Base-by-base conservation (phyloP, 1,140 invertebrate genomes). In the Sesamia nonagrioides region DNA sequence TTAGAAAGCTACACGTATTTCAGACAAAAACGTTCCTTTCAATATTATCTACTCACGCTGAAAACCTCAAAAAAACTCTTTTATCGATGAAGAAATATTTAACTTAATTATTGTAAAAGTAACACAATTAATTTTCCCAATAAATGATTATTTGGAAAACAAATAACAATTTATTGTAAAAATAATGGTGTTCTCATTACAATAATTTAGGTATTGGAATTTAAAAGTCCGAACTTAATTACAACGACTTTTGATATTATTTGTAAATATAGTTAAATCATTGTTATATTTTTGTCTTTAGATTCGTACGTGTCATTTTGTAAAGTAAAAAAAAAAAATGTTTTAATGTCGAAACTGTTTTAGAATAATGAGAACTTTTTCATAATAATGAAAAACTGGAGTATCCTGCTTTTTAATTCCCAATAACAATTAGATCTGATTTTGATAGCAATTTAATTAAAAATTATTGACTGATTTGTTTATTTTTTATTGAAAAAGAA, bases 261-360 rank as follows among this genome's bases (percentile, higher is more conserved):
- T 58, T 81, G 68, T 68, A 78, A 58, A 78, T 77, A 78, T 81
- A 81, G 35, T 52, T 63, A 52, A 45, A 76, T 56, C 21, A 77
- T 75, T 66, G 74, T 68, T 68, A 54, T 72, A 77, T 77, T 66
- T 66, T 66, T 54, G 21, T 66, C 61, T 68, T 18, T 66, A 77
- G 58, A 63, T 73, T 75, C 73, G 45, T 73, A 66, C 35, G 56
- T 63, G 69, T 73, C 54, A 73, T 79, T 73, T 68, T 52, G 61
- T 77, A 54, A 54, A 63, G 58, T 69, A 56, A 37, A 37, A 45
- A 37, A 54, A 45, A 40, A 40, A 66, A 66, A 50, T 54, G 50
- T 63, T 63, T 63, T 18, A 37, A 72, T 72, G 68, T 72, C 40
- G 8, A 52, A 54, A 18, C 50, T 72, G 40, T 17, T 48, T 27